Base-by-base conservation (phyloP, 2,797 vertebrate species). In the Aselliscus stoliczkanus region DNA sequence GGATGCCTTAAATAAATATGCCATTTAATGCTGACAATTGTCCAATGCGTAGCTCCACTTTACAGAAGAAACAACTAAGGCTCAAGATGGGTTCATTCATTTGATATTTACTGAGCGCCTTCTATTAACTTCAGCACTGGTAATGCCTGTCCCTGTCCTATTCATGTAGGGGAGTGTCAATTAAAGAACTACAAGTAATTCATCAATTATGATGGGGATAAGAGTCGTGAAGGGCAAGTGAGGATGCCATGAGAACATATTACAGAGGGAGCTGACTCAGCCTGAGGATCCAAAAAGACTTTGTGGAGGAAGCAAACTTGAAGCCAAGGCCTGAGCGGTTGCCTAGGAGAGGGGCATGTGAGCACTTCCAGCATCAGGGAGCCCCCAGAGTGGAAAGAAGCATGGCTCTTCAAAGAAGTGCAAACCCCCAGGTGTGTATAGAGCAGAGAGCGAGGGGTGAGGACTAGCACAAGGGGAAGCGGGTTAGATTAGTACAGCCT, bases 371-470 rank as follows among this genome's bases (percentile, higher is more conserved):
- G 54, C 44, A 56, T 58, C 67, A 31, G 0, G 29, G 67, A 62
- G 10, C 25, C 12, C 2, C 31, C 17, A 3, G 18, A 3, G 50
- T 34, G 37, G 58, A 14, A 50, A 31, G 25, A 86, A 76, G 34
- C 37, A 2, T 3, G 50, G 27, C 12, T 17, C 54, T 34, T 23
- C 72, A 58, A 34, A 39, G 73, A 54, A n/a, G 21, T 34, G 50
- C 80, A 56, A 37, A 54, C 14, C 27, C 0, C 0, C 14, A 29
- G n/a, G 3, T 0, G 39, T 14, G 7, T 17, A 42, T 15, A 2
- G 6, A 76, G 80, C 34, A n/a, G 60, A 83, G 87, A 67, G 21
- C 1, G 1, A 39, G 25, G 29, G 21, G 25, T 11, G 7, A 50
- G 9, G 29, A 29, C 25, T 5, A 3, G 8, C 20, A 54, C 10